Base-by-base conservation (phyloP, 2,113 vertebrate species). In the Myiozetetes cayanensis region DNA sequence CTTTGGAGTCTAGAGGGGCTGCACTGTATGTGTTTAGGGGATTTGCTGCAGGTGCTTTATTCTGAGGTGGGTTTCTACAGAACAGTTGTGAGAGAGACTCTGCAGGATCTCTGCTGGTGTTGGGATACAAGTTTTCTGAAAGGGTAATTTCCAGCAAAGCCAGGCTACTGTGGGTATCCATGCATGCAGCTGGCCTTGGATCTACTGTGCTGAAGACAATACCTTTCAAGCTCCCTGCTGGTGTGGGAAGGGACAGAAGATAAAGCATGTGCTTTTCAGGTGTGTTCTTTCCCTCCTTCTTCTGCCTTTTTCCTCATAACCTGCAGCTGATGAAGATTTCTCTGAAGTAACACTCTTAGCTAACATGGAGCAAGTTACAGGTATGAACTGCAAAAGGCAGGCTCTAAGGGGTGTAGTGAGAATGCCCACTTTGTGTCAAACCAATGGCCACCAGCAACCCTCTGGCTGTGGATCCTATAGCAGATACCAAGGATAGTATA, bases 131-230 rank as follows among this genome's bases (percentile, higher is more conserved):
- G 23, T 71, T 74, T 77, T n/a, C n/a, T 50, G 12, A 62, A 87
- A 80, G 21, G 4, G 8, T 39, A 22, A 14, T 22, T 74, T 87
- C n/a, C n/a, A 39, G 35, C 4, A 11, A 91, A 91, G 65, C n/a
- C 39, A 30, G 12, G 65, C 52, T 76, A 9, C 14, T 22, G 21
- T 50, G 33, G 52, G 35, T 24, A 16, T 30, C 30, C 30, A 4
- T 39, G 15, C 16, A 9, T 20, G 20, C 33, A 71, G 33, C n/a
- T 72, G 35, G 30, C 23, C 27, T 85, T 83, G 44, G 15, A 79
- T 56, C 6, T 30, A 4, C 6, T 52, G 28, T 27, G 41, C 24
- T 2, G 0, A 59, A 88, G 44, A 17, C 0, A 0, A 4, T 43
- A 4, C 18, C 19, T 50, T 50, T 85, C 25, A 59, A 85, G 16